phyloP scores from a whole-genome alignment of 2,797 vertebrate species.

The Oryzias dopingdopingensis region DNA sequence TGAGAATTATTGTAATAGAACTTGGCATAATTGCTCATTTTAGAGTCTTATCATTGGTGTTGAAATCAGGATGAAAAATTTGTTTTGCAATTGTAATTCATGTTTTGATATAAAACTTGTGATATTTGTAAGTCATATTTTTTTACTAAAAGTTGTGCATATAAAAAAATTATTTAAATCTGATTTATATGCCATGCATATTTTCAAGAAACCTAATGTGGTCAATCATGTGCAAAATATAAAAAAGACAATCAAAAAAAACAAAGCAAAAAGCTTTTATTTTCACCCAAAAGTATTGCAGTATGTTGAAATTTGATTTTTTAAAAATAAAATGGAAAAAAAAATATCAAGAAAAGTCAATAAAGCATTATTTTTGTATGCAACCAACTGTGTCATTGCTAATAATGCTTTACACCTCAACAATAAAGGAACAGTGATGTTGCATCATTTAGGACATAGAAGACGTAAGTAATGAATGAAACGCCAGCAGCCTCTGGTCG shows the following conservation, averaged over 20 bases:
- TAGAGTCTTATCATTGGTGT: too few relatives aligned
- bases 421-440: background rate
- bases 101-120: too few relatives aligned
- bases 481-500: constrained; percentile 81
- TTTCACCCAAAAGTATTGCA: constrained; percentile 11
- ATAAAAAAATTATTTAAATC: too few relatives aligned
- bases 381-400: background rate
- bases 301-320: constrained; percentile 10
- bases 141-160: too few relatives aligned
- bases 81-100: too few relatives aligned
- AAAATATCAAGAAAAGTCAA: constrained; percentile 6
- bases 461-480: constrained; percentile 80
- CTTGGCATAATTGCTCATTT: background rate
- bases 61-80: too few relatives aligned
- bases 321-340: too few relatives aligned
- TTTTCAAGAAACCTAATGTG: too few relatives aligned
- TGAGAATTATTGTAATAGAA: background rate
- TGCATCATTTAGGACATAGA: constrained; percentile 54
- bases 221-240: constrained; percentile 14
- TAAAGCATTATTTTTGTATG: constrained; percentile 7
- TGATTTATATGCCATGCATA: too few relatives aligned
- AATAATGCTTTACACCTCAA: constrained; percentile 5
- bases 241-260: constrained; percentile 16
- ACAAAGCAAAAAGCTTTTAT: constrained; percentile 40
- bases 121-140: too few relatives aligned